These are phyloP conservation scores for Murina feae DNA, from an alignment of 2,113 vertebrate genomes.

Conservation along the genomic window DNA sequence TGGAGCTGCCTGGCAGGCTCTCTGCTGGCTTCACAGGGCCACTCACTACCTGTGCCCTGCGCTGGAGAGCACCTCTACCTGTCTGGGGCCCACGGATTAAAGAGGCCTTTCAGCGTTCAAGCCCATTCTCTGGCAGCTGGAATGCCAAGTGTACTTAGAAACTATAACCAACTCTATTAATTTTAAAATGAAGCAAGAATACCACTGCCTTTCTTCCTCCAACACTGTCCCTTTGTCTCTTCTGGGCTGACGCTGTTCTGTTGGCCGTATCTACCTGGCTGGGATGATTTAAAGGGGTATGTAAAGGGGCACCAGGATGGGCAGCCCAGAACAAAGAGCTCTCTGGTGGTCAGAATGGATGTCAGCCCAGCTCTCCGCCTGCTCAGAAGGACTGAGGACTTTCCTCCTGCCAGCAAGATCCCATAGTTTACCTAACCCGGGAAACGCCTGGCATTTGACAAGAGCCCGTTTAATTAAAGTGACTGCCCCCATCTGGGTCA, in stretches of 20 bases:
- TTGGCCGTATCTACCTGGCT: neutral
- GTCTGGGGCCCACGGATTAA: neutral
- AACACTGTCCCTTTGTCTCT: constrained; percentile 64
- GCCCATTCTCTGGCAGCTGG: constrained; percentile 52
- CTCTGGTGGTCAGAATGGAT: constrained; percentile 58
- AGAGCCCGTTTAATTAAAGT: constrained; percentile 26
- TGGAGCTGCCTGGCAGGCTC: constrained; percentile 50
- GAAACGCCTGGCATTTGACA: constrained; percentile 34
- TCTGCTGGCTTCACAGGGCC: neutral
- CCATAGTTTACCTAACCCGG: constrained; percentile 9
- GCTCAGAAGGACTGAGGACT: constrained; percentile 31
- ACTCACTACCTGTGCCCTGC: constrained; percentile 51
- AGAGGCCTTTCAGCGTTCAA: constrained; percentile 62
- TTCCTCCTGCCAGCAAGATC: neutral
- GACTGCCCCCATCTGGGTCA: neutral
- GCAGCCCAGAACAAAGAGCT: neutral
- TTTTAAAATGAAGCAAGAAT: constrained; percentile 56
- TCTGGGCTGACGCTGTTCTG: neutral
- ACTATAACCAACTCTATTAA: constrained; percentile 53
- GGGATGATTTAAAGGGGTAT: constrained; percentile 41
- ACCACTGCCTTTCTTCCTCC: constrained; percentile 40
- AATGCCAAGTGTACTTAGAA: constrained; percentile 52
- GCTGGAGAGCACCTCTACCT: constrained; percentile 39
- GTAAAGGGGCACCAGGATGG: neutral
- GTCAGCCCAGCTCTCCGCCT: neutral